Evolutionary conservation across 1,140 invertebrate species (phyloP).

Genomic region (Drosophila kepulauana): DNA sequence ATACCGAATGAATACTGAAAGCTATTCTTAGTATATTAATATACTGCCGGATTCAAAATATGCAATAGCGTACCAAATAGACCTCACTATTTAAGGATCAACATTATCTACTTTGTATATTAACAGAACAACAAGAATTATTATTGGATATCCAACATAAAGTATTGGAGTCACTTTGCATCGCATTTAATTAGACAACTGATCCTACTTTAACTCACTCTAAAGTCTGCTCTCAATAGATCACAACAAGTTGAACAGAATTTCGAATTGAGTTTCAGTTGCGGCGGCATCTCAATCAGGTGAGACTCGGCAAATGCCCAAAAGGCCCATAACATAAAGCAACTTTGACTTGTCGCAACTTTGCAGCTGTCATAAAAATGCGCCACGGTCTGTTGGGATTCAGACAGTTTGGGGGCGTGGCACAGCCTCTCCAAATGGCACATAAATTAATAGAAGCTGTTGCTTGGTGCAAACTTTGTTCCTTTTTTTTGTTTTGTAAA

Average conservation of each 20-base stretch:
- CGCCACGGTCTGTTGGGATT: constrained; percentile 21
- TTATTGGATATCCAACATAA: too few species aligned
- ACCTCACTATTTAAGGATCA: too few species aligned
- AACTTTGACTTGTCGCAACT: constrained; percentile 66
- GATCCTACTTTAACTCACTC: too few species aligned
- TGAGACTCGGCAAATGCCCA: constrained; percentile 21
- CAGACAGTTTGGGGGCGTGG: constrained; percentile 5
- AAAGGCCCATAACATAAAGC: constrained; percentile 40
- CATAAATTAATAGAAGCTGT: constrained; percentile 77
- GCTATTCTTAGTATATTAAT: too few species aligned
- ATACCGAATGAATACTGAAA: too few species aligned
- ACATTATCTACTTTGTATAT: too few species aligned
- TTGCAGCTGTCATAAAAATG: constrained; percentile 75
- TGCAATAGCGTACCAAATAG: too few species aligned
- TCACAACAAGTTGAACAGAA: constrained; percentile 13
- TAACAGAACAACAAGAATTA: too few species aligned
- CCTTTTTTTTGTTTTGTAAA: constrained; percentile 31
- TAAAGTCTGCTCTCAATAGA: background rate
- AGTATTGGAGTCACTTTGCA: too few species aligned
- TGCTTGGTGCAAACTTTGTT: constrained; percentile 24
- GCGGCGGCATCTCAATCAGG: constrained; percentile 6
- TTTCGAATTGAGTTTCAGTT: constrained; percentile 27
- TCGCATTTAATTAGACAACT: too few species aligned
- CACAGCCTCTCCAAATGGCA: constrained; percentile 35
- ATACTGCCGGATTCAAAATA: too few species aligned